Evolutionary conservation across 2,797 vertebrate species (phyloP).

Genomic region (Glossophaga mutica): DNA sequence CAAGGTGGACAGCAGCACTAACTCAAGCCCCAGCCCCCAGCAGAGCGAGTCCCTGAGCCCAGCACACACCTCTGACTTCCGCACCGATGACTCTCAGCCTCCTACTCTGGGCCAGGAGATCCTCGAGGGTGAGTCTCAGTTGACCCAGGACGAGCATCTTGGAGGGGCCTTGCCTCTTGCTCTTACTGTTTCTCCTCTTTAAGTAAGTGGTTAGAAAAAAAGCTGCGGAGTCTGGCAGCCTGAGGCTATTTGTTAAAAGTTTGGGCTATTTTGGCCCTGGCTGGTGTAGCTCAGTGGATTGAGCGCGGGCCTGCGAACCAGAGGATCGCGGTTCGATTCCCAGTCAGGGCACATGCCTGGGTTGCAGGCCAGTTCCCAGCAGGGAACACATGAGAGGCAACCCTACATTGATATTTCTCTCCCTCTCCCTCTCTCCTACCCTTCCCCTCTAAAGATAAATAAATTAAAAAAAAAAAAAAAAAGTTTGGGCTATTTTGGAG

Average conservation of each 20-base stretch:
- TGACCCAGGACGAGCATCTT: not conserved
- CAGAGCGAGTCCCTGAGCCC: slow-evolving; percentile 94
- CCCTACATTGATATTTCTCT: too few species aligned
- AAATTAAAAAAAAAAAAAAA: too few species aligned
- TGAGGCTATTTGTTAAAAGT: not conserved
- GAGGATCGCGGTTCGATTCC: too few species aligned
- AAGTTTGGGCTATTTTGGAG: not conserved
- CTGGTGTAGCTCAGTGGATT: too few species aligned
- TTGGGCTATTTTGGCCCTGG: too few species aligned
- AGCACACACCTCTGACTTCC: slow-evolving; percentile 90
- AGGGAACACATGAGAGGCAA: too few species aligned
- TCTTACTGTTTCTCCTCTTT: not conserved
- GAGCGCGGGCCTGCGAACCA: too few species aligned
- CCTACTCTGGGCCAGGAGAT: slow-evolving; percentile 97
- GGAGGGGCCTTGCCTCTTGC: not conserved
- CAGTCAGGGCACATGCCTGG: too few species aligned
- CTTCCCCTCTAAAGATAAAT: too few species aligned
- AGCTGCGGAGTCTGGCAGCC: not conserved
- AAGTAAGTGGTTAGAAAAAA: not conserved
- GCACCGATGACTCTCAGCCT: slow-evolving; percentile 95
- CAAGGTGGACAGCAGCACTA: slow-evolving; percentile 97
- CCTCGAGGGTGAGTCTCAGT: slow-evolving; percentile 88
- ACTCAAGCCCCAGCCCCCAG: slow-evolving; percentile 93
- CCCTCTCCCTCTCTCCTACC: too few species aligned
- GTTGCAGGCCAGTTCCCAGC: too few species aligned